Base-by-base conservation (phyloP, 2,113 vertebrate genomes). In the Phrynosoma blainvillii region DNA sequence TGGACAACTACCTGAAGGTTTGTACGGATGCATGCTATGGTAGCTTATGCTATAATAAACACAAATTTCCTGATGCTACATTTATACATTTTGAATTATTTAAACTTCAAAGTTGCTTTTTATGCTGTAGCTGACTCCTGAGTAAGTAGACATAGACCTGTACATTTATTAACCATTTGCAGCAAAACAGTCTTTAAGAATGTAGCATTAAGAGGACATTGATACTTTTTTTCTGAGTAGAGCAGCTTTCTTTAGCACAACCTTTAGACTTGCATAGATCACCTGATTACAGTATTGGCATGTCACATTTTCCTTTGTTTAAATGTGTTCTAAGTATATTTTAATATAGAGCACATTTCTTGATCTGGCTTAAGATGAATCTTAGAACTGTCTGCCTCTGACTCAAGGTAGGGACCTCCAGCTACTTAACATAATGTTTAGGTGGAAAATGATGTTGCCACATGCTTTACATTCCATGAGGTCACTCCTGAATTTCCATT, bases 1-100 rank as follows among this genome's bases (percentile, higher is more conserved):
- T 98, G 98, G 98, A 98, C 97, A 97, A 96, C 68, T 96, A 94
- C 96, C 93, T 94, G 93, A 93, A 98, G 98, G 98, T 98, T 98
- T 98, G 98, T 98, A 98, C 96, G 94, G 75, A 95, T 96, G 97
- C 97, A 97, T 97, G 97, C 95, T 20, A 40, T 88, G 88, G 93
- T 97, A 97, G 93, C 90, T 92, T 1, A 94, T 95, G 95, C 93
- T 93, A 87, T 93, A 96, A 93, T 93, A 94, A 97, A 92, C 87
- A 91, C 81, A 70, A 78, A 92, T 0, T 92, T 95, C 91, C 1
- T 89, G 93, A 93, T 96, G 91, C 94, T 97, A 52, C 94, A 96
- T 94, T 94, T 92, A 92, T 95, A 95, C 74, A 94, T 92, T 85
- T 89, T 94, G 94, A 91, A 90, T 94, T 96, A 81, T 93, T 94